These are phyloP conservation scores for Pygoscelis antarcticus DNA, from an alignment of 2,113 vertebrate genomes.

Conservation along the genomic window DNA sequence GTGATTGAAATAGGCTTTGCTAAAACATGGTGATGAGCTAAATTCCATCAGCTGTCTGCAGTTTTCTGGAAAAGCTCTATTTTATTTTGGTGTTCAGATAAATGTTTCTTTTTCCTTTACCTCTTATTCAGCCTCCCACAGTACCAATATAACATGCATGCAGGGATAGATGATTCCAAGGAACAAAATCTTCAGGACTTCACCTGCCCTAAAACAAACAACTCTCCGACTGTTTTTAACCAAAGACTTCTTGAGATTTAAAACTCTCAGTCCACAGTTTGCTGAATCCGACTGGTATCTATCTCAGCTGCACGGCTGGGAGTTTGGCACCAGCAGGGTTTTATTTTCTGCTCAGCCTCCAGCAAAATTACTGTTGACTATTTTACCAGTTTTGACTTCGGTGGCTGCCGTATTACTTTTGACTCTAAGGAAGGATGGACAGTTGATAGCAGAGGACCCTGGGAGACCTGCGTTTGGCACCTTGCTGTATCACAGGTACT, in stretches of 20 bases:
- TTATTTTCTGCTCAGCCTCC: not conserved
- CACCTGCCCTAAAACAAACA: not conserved
- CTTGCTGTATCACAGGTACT: not conserved
- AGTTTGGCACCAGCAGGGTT: not conserved
- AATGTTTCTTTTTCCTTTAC: not conserved
- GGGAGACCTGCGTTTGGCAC: not conserved
- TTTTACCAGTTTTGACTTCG: not conserved
- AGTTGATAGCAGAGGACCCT: not conserved
- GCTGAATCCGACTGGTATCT: not conserved
- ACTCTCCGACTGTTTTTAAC: not conserved
- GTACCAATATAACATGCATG: accelerated
- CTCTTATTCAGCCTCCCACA: not conserved
- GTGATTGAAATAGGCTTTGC: not conserved
- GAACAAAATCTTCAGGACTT: not conserved
- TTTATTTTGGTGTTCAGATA: not conserved
- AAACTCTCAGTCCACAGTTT: not conserved
- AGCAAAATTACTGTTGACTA: not conserved
- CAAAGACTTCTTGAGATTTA: not conserved
- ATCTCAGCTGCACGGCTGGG: not conserved
- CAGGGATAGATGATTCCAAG: not conserved
- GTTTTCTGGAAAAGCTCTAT: not conserved
- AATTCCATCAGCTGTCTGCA: not conserved
- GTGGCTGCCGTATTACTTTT: not conserved
- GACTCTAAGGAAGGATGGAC: not conserved
- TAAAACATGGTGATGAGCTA: not conserved